Base-by-base conservation (phyloP, 1,140 invertebrate species). In the Drosophila insularis region DNA sequence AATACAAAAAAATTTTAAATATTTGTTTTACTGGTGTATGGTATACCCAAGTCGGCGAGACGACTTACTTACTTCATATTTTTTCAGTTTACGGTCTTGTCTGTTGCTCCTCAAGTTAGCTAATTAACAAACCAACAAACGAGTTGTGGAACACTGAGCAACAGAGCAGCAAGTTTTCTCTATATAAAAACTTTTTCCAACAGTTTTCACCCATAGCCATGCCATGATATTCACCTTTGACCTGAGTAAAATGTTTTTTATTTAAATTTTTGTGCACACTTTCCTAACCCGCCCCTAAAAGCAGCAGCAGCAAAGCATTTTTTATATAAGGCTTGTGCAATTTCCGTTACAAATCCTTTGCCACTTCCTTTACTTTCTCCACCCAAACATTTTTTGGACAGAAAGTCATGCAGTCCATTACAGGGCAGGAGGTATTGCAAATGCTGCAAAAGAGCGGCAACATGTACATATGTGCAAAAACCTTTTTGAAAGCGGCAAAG, bases 301-400 rank as follows among this genome's bases (percentile, higher is more conserved):
- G 27, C 27, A 11, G 61, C 59, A 70, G 21, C 46, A 67, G 74
- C 50, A 54, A 74, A 69, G 50, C 78, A 68, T 78, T 86, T 86
- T 86, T 79, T 81, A 73, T 81, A 27, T 87, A 73, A 75, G 60
- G 65, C 84, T 87, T 87, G 79, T 86, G 80, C 84, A 87, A 87
- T 89, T 82, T 87, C 77, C 82, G 2, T 21, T 14, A 75, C 74
- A 74, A 71, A 84, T 73, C 77, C 77, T 76, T 62, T 37, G 65
- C 70, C 58, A 65, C 60, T 64, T 32, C 54, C 60, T 37, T 65
- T 59, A 50, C 60, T 64, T 32, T 40, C 60, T 13, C 35, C 35
- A 37, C 35, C 35, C 35, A 8, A 10, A 35, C 32, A 37, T 37
- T 37, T 37, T 37, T 37, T 13, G 11, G 11, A 10, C 10, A 37